phyloP scores from a whole-genome alignment of 2,888 invertebrate genomes.

The Cistogaster globosa region DNA sequence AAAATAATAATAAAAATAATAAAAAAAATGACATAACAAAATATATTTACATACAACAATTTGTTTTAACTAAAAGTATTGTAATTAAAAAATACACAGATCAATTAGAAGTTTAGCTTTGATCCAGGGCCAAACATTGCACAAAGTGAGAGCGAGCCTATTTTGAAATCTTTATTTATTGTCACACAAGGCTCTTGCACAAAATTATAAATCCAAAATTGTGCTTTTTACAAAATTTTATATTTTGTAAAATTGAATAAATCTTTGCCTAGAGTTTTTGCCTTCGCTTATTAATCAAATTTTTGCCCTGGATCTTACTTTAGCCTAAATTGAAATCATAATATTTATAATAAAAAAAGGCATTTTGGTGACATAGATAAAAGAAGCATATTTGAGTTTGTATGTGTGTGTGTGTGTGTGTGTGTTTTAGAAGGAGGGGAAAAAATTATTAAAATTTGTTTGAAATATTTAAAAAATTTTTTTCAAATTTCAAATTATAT shows the following conservation, averaged over 20 bases:
- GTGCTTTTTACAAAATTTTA: too few species aligned
- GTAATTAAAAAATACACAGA: conserved; percentile 43
- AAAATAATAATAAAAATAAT: not conserved
- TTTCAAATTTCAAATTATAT: conserved; percentile 4
- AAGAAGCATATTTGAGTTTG: conserved; percentile 11
- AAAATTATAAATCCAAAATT: too few species aligned
- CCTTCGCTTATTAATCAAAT: too few species aligned
- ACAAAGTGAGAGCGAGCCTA: too few species aligned
- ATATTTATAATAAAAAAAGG: conserved; percentile 45
- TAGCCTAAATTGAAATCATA: not conserved
- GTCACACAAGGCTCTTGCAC: too few species aligned
- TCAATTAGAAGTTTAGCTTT: conserved; percentile 2
- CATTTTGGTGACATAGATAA: conserved; percentile 56
- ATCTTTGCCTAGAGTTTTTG: too few species aligned
- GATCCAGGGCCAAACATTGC: too few species aligned
- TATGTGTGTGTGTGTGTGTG: not conserved
- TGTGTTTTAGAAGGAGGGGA: not conserved
- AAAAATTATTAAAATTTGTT: not conserved
- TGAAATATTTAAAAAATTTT: conserved; percentile 10
- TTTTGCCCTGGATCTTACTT: too few species aligned
- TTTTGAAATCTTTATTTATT: too few species aligned
- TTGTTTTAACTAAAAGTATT: conserved; percentile 34
- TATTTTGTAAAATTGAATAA: too few species aligned
- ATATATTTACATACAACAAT: conserved; percentile 53
- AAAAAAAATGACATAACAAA: conserved; percentile 47